Percentiles rank a stretch among this genome's conserved stretches.
phyloP scores from a whole-genome alignment of 2,113 vertebrate species.

The Onychostoma macrolepis region DNA sequence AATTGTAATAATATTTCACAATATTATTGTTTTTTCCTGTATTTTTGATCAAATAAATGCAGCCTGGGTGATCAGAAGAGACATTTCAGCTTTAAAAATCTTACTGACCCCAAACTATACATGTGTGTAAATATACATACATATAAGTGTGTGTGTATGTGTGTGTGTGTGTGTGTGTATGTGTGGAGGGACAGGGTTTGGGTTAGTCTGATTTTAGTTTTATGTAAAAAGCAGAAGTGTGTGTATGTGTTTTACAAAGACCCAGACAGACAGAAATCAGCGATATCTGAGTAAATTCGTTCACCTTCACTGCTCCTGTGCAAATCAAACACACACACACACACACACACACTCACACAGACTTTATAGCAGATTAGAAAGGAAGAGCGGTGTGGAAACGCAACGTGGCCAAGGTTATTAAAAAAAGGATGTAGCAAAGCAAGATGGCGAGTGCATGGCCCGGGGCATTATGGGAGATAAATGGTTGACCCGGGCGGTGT shows the following conservation, averaged over 20 bases:
- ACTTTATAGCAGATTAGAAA: slow-evolving; percentile 61
- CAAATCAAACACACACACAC: slow-evolving; percentile 32
- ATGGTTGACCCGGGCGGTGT: slow-evolving; percentile 97
- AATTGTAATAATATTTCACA: not conserved
- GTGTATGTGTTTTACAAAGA: slow-evolving; percentile 8
- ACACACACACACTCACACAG: slow-evolving; percentile 41
- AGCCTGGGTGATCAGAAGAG: not conserved
- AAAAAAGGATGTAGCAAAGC: slow-evolving; percentile 85
- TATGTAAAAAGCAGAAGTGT: not conserved
- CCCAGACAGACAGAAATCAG: slow-evolving; percentile 41
- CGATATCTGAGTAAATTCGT: slow-evolving; percentile 49
- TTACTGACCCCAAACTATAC: not conserved
- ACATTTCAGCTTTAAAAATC: not conserved
- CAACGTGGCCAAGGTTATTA: slow-evolving; percentile 90
- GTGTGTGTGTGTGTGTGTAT: not conserved
- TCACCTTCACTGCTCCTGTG: slow-evolving; percentile 52
- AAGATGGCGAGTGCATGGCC: slow-evolving; percentile 92
- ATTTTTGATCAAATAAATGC: not conserved
- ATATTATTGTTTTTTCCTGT: not conserved
- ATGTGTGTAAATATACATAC: no score
- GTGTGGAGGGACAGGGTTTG: not conserved
- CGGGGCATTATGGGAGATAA: slow-evolving; percentile 97
- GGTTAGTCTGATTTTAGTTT: not conserved
- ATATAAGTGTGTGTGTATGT: no score
- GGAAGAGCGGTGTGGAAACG: slow-evolving; percentile 64